These are phyloP conservation scores for Anguilla japonica DNA, from an alignment of 2,113 vertebrate species.

Conservation along the genomic window DNA sequence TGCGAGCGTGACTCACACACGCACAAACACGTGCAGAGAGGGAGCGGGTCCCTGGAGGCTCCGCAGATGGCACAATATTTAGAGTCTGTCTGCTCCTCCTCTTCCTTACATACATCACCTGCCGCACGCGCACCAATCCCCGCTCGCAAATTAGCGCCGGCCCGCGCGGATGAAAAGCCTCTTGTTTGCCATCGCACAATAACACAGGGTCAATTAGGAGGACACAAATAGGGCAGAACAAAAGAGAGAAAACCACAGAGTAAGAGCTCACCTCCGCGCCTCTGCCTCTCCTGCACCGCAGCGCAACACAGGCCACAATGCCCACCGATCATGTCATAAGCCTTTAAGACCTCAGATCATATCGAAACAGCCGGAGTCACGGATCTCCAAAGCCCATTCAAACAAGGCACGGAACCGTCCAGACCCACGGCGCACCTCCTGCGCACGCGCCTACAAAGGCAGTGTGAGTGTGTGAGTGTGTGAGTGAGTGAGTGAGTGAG, in stretches of 20 bases:
- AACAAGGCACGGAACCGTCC: no score
- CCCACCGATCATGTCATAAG: no score
- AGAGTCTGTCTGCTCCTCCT: conserved; percentile 3
- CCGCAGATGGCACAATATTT: conserved; percentile 42
- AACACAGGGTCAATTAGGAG: conserved; percentile 33
- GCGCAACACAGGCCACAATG: no score
- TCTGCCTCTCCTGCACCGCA: no score
- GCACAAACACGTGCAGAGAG: neutral
- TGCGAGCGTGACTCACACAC: conserved; percentile 24
- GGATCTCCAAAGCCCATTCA: no score
- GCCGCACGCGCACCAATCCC: conserved; percentile 8
- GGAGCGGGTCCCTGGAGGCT: conserved; percentile 36
- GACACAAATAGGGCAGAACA: conserved; percentile 26
- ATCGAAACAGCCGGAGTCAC: no score
- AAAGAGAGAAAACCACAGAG: neutral
- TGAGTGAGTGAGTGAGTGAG: no score
- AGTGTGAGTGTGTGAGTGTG: no score
- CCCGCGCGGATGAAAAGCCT: conserved; percentile 21
- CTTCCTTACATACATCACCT: conserved; percentile 35
- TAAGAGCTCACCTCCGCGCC: neutral
- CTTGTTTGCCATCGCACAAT: conserved; percentile 47
- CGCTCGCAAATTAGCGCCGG: conserved; percentile 32
- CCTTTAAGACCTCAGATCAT: no score
- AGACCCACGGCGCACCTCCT: no score
- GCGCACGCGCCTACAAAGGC: no score